Evolutionary conservation across 2,113 vertebrate species (phyloP), one percentile per base, ranked within the genome.

Genomic region (Tetrax tetrax): DNA sequence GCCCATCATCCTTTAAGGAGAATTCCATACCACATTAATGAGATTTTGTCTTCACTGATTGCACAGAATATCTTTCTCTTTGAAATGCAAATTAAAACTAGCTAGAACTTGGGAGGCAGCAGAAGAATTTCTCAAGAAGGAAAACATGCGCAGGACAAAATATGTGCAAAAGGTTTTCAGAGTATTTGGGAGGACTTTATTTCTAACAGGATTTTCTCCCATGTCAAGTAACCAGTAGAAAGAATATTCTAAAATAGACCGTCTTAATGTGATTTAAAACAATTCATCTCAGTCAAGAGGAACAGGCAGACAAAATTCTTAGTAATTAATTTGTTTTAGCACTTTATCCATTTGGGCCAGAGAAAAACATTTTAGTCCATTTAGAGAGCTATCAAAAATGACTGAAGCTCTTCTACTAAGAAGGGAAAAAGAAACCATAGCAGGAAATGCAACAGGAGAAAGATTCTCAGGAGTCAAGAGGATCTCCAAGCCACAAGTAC

Each of bases 401-500:
- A 33, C 82, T 86, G 10, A 89, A 29, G 18, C 25, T 86, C 27
- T 70, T 90, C 43, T 83, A 14, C 33, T 69, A 92, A 81, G 53
- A 66, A 89, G 9, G 19, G 9, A 31, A 82, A 90, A 90, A 89
- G 37, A 88, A 88, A 93, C 3, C 6, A 18, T 47, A 94, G 25
- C 64, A 82, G 71, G 71, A 96, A 95, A 85, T 48, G 51, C 76
- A 86, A 83, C 33, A 83, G 43, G 35, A 94, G 75, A 85, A 96
- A 71, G 56, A 96, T 89, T 94, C 92, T 92, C 88, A 87, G 79
- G 71, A 94, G 79, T 66, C 64, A 88, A 92, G 79, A 96, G 90
- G 92, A 95, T 97, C 79, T 96, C 96, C 96, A 96, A 97, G 90
- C 96, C 96, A 71, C 95, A 96, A 96, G 92, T 92, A 74, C 82